Conservation (phyloP, 2,113 vertebrate genomes). For the Montifringilla adamsi region DNA sequence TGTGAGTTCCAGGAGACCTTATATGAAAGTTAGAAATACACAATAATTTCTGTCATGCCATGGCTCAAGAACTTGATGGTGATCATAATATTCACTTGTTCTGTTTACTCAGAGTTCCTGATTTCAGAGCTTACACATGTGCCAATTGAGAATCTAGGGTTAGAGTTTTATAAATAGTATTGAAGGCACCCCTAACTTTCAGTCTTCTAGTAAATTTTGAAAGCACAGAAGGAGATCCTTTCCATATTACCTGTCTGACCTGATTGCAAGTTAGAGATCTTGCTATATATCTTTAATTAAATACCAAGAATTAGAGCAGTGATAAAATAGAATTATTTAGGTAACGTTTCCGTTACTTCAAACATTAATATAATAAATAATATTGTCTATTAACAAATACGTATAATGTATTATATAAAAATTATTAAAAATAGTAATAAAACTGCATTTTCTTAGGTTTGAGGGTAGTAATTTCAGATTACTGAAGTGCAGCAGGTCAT, state of each 20-base stretch:
- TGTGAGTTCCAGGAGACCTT: background rate
- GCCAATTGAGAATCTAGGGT: background rate
- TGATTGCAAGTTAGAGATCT: background rate
- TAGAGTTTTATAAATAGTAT: background rate
- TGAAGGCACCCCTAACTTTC: background rate
- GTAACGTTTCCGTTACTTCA: background rate
- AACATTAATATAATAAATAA: background rate
- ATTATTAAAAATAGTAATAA: background rate
- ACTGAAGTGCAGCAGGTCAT: background rate
- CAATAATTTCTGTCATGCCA: background rate
- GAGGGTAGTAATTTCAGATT: background rate
- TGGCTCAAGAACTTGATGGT: background rate
- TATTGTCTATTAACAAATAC: background rate
- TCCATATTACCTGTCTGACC: background rate
- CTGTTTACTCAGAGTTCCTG: background rate
- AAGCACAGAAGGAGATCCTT: background rate
- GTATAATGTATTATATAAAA: background rate
- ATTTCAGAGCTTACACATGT: background rate
- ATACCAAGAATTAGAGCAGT: background rate
- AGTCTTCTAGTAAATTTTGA: background rate
- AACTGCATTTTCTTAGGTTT: background rate
- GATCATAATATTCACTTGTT: background rate
- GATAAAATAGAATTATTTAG: background rate
- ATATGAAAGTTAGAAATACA: background rate
- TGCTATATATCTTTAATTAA: background rate